phyloP scores from a whole-genome alignment of 2,888 invertebrate genomes.

The Merodon equestris region DNA sequence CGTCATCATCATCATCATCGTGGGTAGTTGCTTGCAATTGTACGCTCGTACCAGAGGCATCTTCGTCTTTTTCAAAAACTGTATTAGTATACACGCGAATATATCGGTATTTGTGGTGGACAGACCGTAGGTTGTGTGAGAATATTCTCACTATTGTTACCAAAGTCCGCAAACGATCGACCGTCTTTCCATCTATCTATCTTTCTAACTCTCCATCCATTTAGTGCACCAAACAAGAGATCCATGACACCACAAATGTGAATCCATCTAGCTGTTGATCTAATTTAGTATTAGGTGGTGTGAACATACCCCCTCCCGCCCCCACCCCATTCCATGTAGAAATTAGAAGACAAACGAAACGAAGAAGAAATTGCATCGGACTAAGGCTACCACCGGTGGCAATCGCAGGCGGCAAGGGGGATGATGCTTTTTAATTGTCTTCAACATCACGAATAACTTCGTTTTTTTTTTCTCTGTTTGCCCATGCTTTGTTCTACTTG shows the following conservation, averaged over 20 bases:
- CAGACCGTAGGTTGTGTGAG: conserved; percentile 74
- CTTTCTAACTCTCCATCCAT: not conserved
- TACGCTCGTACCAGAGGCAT: conserved; percentile 55
- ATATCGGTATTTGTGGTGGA: conserved; percentile 24
- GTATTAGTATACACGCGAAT: conserved; percentile 32
- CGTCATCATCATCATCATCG: conserved; percentile 26
- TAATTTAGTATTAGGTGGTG: conserved; percentile 67
- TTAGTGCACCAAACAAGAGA: conserved; percentile 18
- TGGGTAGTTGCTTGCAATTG: conserved; percentile 31
- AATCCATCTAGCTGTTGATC: conserved; percentile 69
- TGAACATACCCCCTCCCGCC: conserved; percentile 63
- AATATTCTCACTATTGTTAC: conserved; percentile 79
- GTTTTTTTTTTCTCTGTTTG: conserved; percentile 36
- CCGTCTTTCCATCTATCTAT: conserved; percentile 31
- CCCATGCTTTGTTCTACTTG: conserved; percentile 18
- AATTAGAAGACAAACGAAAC: conserved; percentile 46
- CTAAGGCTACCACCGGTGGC: not conserved
- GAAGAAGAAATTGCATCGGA: conserved; percentile 7
- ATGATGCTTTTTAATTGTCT: conserved; percentile 68
- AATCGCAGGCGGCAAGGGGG: conserved; percentile 25
- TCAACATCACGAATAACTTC: conserved; percentile 67
- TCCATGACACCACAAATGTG: conserved; percentile 67
- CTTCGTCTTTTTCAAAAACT: conserved; percentile 61
- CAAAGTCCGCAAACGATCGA: conserved; percentile 63
- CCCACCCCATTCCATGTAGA: conserved; percentile 33